These are phyloP conservation scores for Riparia riparia DNA, from an alignment of 2,113 vertebrate species.

Conservation along the genomic window DNA sequence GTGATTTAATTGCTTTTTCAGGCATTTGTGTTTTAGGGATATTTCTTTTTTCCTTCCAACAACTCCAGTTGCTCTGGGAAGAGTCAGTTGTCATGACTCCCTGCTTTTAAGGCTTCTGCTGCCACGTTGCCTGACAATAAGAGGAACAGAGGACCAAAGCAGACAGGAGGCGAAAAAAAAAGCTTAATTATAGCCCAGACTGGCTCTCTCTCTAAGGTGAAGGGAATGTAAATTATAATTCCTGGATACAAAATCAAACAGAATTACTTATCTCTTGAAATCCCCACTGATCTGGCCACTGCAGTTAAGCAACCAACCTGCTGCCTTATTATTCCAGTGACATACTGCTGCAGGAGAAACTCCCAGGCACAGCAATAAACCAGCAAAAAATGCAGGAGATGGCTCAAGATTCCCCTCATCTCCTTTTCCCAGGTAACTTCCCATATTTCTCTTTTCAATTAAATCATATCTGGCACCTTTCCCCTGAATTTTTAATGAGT, in stretches of 20 bases:
- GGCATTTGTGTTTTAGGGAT: not conserved
- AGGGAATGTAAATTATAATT: constrained; percentile 35
- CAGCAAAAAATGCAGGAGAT: not conserved
- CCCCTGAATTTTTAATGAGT: not conserved
- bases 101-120: constrained; percentile 45
- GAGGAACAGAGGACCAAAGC: not conserved
- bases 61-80: not conserved
- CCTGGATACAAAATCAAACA: constrained; percentile 48
- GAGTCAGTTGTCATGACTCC: constrained; percentile 34
- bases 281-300: constrained; percentile 49
- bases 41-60: not conserved
- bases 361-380: not conserved
- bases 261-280: constrained; percentile 61
- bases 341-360: constrained; percentile 7
- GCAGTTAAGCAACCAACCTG: constrained; percentile 17
- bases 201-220: not conserved
- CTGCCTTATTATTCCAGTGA: constrained; percentile 31
- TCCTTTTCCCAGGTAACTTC: not conserved
- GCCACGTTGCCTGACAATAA: not conserved
- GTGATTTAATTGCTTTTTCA: constrained; percentile 6
- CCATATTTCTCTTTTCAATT: not conserved
- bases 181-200: not conserved
- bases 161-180: not conserved
- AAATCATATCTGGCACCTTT: not conserved
- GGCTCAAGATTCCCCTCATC: not conserved